Evolutionary conservation across 2,797 vertebrate species (phyloP).

Genomic region (Sebastes nivosus): DNA sequence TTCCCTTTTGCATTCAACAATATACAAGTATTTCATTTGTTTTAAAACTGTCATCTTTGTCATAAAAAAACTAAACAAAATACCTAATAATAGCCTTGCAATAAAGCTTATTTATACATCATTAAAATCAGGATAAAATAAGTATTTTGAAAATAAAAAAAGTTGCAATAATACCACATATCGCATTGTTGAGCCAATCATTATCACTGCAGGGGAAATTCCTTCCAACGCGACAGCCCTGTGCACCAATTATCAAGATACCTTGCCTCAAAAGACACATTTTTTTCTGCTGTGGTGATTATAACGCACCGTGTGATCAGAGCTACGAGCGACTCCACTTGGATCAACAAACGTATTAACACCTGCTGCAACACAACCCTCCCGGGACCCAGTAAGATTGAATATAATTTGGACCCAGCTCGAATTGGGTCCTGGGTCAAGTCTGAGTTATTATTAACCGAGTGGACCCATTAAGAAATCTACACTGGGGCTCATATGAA

Average conservation of each 20-base stretch:
- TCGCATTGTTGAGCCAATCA: no score
- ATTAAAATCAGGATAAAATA: no score
- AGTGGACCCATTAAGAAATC: background rate
- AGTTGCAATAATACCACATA: no score
- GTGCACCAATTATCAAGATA: background rate
- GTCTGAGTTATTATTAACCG: background rate
- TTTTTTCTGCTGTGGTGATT: background rate
- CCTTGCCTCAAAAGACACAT: background rate
- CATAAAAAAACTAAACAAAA: no score
- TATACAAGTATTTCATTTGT: no score
- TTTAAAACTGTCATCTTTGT: no score
- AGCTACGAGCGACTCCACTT: background rate
- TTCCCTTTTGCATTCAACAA: no score
- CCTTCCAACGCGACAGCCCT: background rate
- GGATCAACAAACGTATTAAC: background rate
- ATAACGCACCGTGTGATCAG: background rate
- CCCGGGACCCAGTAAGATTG: background rate
- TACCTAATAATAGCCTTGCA: no score
- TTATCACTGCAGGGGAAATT: no score
- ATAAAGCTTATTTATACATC: no score
- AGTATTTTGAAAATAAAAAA: no score
- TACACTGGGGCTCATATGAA: background rate
- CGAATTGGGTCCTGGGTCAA: background rate
- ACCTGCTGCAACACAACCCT: background rate
- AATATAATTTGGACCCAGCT: background rate